Percentiles rank a stretch among this genome's conserved stretches.
Evolutionary conservation across 2,888 invertebrate species (phyloP).

Genomic region (Yponomeuta cagnagella): DNA sequence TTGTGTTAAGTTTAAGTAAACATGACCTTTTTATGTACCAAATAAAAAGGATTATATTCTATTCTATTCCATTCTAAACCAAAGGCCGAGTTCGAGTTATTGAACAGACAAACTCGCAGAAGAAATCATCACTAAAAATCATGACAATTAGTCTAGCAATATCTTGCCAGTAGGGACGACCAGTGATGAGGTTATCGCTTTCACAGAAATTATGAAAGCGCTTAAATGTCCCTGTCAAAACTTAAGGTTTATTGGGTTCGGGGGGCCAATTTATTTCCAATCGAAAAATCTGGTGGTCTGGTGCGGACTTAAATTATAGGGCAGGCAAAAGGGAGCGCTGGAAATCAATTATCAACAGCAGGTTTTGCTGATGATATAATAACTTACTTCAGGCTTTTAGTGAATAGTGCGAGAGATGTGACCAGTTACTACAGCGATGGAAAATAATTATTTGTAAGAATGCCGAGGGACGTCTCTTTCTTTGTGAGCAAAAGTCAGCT

Average conservation of each 20-base stretch:
- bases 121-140: too few relatives aligned
- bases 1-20: too few relatives aligned
- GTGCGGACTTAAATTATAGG: background rate
- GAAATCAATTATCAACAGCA: background rate
- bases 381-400: background rate
- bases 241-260: background rate
- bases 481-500: too few relatives aligned
- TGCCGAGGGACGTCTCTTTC: too few relatives aligned
- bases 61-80: too few relatives aligned
- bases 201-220: conserved; percentile 7
- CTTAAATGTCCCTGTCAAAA: conserved; percentile 9
- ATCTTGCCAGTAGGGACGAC: background rate
- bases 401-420: background rate
- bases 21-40: too few relatives aligned
- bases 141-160: background rate
- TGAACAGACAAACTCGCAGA: too few relatives aligned
- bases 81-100: too few relatives aligned
- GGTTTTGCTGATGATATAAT: background rate
- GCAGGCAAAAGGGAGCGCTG: background rate
- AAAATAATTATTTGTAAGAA: too few relatives aligned
- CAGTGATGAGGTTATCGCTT: conserved; percentile 7
- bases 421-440: too few relatives aligned
- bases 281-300: background rate
- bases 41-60: too few relatives aligned
- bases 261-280: background rate